A percentile compares a stretch with the other conserved stretches of the same genome.
phyloP scores from a whole-genome alignment of 2,113 vertebrate genomes.

The Vimba vimba region DNA sequence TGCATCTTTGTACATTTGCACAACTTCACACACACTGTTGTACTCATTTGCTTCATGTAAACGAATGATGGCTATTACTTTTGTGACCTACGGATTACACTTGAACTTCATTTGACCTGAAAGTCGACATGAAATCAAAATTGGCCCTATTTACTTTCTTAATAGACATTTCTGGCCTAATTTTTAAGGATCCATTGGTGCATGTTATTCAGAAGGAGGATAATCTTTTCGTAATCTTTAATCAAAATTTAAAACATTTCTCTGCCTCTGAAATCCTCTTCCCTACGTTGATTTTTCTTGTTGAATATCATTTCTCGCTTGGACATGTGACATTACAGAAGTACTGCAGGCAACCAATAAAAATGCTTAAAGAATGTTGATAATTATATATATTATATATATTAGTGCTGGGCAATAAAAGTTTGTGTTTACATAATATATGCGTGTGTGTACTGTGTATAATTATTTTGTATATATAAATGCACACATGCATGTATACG shows the following conservation, averaged over 20 bases:
- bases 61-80: conserved; percentile 7
- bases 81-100: conserved; percentile 7
- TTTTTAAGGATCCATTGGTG: background rate
- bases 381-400: too few relatives aligned
- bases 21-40: conserved; percentile 43
- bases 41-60: conserved; percentile 19
- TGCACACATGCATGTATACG: too few relatives aligned
- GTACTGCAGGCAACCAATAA: background rate
- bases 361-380: too few relatives aligned
- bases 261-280: background rate
- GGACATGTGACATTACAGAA: background rate
- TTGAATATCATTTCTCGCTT: background rate
- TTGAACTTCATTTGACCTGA: conserved; percentile 31
- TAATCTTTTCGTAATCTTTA: background rate
- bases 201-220: background rate
- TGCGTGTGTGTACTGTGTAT: too few relatives aligned
- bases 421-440: too few relatives aligned
- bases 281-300: background rate
- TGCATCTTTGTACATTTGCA: background rate
- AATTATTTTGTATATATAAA: too few relatives aligned
- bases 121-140: background rate
- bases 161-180: background rate
- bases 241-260: conserved; percentile 1
- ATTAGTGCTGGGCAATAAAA: too few relatives aligned
- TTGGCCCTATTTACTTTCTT: background rate